Conservation (phyloP, 2,797 vertebrate species). For the Cryptoblepharus egeriae region DNA sequence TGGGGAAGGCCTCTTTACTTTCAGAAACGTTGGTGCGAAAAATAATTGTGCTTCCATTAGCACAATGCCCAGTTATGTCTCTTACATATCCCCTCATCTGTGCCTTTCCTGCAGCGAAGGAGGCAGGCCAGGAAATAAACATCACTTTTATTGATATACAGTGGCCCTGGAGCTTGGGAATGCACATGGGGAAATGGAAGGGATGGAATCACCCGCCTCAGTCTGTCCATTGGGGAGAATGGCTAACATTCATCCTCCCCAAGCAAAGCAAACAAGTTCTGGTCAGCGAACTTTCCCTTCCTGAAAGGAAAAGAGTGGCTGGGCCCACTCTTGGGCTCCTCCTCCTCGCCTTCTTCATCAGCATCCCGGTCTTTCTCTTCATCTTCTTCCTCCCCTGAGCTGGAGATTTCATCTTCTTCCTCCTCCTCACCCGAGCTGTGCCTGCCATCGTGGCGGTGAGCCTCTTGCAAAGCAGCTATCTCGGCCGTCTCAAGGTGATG, state of each 20-base stretch:
- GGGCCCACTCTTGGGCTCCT: constrained; percentile 39
- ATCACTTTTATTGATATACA: constrained; percentile 44
- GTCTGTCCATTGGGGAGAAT: constrained; percentile 8
- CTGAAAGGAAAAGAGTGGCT: constrained; percentile 27
- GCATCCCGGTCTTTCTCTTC: constrained; percentile 80
- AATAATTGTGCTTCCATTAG: too few relatives aligned
- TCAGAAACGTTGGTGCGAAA: too few relatives aligned
- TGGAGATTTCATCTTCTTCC: constrained; percentile 85
- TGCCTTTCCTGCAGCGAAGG: not conserved
- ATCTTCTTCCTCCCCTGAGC: constrained; percentile 88
- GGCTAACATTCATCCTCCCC: constrained; percentile 72
- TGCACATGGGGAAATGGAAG: not conserved
- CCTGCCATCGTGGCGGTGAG: constrained; percentile 67
- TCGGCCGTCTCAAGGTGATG: constrained; percentile 84
- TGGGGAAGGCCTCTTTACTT: too few relatives aligned
- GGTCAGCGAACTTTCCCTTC: constrained; percentile 42
- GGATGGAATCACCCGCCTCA: not conserved
- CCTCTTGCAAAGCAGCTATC: constrained; percentile 83
- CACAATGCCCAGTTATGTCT: too few relatives aligned
- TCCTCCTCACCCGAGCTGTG: constrained; percentile 66
- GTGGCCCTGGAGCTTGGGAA: constrained; percentile 5
- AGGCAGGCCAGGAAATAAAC: constrained; percentile 35
- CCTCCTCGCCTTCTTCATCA: constrained; percentile 83
- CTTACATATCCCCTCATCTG: not conserved
- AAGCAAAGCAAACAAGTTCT: constrained; percentile 73